phyloP scores from a whole-genome alignment of 2,113 vertebrate species.

The Gymnorhina tibicen region DNA sequence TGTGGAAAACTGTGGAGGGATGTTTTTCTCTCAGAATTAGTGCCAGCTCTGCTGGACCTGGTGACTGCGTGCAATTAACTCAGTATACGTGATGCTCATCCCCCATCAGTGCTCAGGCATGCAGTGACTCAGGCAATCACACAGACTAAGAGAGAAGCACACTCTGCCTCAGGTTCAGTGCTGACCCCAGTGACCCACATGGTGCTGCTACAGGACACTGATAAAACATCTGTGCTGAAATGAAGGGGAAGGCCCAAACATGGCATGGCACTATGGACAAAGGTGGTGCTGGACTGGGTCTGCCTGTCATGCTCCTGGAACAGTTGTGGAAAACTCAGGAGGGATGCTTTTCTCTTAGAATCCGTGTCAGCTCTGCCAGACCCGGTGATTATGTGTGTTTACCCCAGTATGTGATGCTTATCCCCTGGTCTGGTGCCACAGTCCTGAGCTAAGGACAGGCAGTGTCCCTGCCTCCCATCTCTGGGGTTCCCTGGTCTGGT shows the following conservation, averaged over 20 bases:
- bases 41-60: not conserved
- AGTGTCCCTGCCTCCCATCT: not conserved
- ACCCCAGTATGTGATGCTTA: not conserved
- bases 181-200: not conserved
- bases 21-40: not conserved
- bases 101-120: not conserved
- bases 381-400: accelerated
- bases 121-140: not conserved
- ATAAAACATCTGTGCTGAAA: not conserved
- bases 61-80: not conserved
- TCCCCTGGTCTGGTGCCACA: not conserved
- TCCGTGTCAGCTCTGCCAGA: not conserved
- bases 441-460: not conserved
- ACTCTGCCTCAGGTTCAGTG: not conserved
- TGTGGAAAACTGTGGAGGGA: not conserved
- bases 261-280: not conserved
- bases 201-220: not conserved
- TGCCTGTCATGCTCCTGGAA: not conserved
- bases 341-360: not conserved
- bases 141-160: not conserved
- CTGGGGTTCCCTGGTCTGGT: accelerated
- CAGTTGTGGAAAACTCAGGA: conserved; percentile 7
- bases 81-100: not conserved
- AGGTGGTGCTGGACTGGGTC: not conserved
- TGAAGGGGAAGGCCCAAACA: not conserved